Conservation (phyloP, 2,113 vertebrate genomes). For the Tautogolabrus adspersus region DNA sequence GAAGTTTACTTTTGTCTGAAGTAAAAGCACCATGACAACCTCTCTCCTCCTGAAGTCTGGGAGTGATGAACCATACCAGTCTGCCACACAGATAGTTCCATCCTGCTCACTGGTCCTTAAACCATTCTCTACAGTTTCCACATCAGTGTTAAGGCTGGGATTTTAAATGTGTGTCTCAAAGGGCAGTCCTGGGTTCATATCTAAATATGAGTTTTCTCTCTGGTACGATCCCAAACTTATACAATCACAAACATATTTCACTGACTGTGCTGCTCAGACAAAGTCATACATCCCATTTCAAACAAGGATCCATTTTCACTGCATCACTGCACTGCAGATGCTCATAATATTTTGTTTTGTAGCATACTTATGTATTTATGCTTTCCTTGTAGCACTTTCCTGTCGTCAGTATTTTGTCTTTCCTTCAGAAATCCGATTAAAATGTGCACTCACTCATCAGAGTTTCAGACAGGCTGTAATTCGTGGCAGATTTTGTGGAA, state of each 20-base stretch:
- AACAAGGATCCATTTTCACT: slow-evolving; percentile 1
- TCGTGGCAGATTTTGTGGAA: not conserved
- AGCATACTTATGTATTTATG: slow-evolving; percentile 1
- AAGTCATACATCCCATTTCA: slow-evolving; percentile 25
- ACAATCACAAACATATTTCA: not conserved
- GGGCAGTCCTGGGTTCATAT: slow-evolving; percentile 1
- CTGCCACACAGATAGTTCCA: slow-evolving; percentile 22
- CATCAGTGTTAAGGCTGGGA: slow-evolving; percentile 1
- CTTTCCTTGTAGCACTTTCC: not conserved
- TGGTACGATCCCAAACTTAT: not conserved
- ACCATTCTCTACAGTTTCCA: slow-evolving; percentile 33
- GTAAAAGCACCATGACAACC: slow-evolving; percentile 4
- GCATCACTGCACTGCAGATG: slow-evolving; percentile 30
- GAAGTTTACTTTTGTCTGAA: not conserved
- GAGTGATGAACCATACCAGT: slow-evolving; percentile 33
- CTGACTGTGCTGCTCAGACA: slow-evolving; percentile 20
- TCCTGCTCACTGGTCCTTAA: slow-evolving; percentile 25
- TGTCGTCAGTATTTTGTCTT: not conserved
- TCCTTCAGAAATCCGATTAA: slow-evolving; percentile 1
- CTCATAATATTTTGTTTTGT: slow-evolving; percentile 8
- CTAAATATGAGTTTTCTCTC: slow-evolving; percentile 20
- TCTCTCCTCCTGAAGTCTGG: slow-evolving; percentile 23
- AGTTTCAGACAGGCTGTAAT: not conserved
- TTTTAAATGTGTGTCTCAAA: slow-evolving; percentile 9
- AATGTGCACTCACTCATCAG: not conserved